phyloP scores from a whole-genome alignment of 2,888 invertebrate genomes.

The Electrophaes corylata region DNA sequence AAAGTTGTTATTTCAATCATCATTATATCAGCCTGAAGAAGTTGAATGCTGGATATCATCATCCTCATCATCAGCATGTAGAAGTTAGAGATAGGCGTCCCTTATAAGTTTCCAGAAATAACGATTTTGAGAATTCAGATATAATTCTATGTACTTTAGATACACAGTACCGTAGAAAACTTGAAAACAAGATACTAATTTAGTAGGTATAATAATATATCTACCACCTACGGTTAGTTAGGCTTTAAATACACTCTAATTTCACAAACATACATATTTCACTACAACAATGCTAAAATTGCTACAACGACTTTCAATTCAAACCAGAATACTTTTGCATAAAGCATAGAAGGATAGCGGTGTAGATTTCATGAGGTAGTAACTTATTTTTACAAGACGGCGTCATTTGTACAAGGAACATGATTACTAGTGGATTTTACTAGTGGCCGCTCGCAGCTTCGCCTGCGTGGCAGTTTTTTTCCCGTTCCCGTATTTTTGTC shows the following conservation, averaged over 20 bases:
- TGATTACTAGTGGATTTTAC: too few species aligned
- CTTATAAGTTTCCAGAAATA: too few species aligned
- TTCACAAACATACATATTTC: conserved; percentile 30
- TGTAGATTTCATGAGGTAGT: background rate
- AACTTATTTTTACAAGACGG: too few species aligned
- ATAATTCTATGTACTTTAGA: background rate
- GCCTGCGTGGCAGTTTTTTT: too few species aligned
- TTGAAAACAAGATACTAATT: conserved; percentile 4
- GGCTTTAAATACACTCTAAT: conserved; percentile 34
- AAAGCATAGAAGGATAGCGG: conserved; percentile 8
- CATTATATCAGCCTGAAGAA: too few species aligned
- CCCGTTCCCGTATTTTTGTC: too few species aligned
- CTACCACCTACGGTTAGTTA: conserved; percentile 41
- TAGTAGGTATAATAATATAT: conserved; percentile 26
- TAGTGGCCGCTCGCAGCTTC: too few species aligned
- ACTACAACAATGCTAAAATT: conserved; percentile 19
- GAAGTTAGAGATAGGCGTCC: too few species aligned
- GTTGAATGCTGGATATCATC: too few species aligned
- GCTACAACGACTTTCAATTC: conserved; percentile 10
- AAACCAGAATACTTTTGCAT: conserved; percentile 10
- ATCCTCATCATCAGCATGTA: too few species aligned
- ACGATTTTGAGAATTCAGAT: too few species aligned
- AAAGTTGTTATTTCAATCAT: background rate
- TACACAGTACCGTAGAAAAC: conserved; percentile 1
- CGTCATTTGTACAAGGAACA: too few species aligned